Percentiles rank a stretch among this genome's conserved stretches.
phyloP scores from a whole-genome alignment of 2,888 invertebrate species.

The Leptopilina drosophilae region DNA sequence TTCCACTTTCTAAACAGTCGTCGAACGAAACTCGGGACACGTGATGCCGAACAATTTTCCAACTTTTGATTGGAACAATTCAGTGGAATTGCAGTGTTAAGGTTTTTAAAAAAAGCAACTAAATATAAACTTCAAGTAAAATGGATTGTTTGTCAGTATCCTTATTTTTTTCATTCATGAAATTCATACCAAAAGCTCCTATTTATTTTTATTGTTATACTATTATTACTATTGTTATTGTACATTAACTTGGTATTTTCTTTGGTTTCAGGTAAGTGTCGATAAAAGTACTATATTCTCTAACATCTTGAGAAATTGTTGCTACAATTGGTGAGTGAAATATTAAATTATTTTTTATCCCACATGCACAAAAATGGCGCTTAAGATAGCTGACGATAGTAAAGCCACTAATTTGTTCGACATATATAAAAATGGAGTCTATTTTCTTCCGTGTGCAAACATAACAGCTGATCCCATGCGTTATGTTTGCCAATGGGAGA shows the following conservation, averaged over 20 bases:
- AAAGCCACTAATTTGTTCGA: too few relatives aligned
- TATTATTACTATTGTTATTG: too few relatives aligned
- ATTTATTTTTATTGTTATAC: neutral
- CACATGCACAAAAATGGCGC: too few relatives aligned
- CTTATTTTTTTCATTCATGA: neutral
- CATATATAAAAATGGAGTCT: too few relatives aligned
- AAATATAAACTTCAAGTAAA: slow-evolving; percentile 24
- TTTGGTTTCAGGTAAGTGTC: slow-evolving; percentile 37
- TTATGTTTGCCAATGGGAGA: too few relatives aligned
- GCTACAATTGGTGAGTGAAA: neutral
- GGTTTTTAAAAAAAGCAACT: neutral
- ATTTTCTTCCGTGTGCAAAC: too few relatives aligned
- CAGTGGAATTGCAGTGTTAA: slow-evolving; percentile 8
- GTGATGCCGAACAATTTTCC: slow-evolving; percentile 6
- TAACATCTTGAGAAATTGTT: neutral
- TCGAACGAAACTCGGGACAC: neutral
- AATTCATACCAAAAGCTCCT: neutral
- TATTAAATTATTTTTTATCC: too few relatives aligned
- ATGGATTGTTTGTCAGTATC: neutral
- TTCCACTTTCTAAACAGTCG: slow-evolving; percentile 11
- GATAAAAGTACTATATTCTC: neutral
- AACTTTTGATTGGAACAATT: slow-evolving; percentile 28
- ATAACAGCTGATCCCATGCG: too few relatives aligned
- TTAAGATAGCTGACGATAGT: too few relatives aligned
- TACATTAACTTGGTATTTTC: too few relatives aligned